Percentiles rank a stretch among this genome's conserved stretches.
These are phyloP conservation scores for Anastrepha ludens DNA, from an alignment of 1,140 invertebrate genomes.

Conservation along the genomic window DNA sequence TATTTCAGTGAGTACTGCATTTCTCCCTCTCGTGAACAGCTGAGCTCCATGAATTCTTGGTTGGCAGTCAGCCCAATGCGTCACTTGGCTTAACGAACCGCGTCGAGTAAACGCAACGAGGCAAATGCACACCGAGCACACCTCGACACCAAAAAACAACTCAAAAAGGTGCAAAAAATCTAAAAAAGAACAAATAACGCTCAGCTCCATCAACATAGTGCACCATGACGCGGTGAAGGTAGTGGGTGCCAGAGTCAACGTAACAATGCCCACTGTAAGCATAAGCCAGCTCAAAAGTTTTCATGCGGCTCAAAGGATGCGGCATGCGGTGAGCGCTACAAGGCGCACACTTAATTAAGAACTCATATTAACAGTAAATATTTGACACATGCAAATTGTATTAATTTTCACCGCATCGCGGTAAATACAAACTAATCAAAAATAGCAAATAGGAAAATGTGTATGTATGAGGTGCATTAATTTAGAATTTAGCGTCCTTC, in stretches of 20 bases:
- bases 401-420: constrained; percentile 64
- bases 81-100: constrained; percentile 47
- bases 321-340: constrained; percentile 15
- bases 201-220: neutral
- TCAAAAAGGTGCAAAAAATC: neutral
- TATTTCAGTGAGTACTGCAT: neutral
- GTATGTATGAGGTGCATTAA: neutral
- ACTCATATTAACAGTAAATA: constrained; percentile 74
- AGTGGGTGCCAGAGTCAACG: constrained; percentile 13
- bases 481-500: no score
- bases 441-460: neutral
- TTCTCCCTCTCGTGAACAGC: neutral
- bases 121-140: constrained; percentile 38
- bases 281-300: neutral
- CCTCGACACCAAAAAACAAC: constrained; percentile 48
- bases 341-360: constrained; percentile 71
- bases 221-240: neutral
- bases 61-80: constrained; percentile 42
- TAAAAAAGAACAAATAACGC: constrained; percentile 13
- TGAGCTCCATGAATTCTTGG: neutral
- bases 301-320: constrained; percentile 24
- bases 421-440: neutral
- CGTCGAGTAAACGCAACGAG: constrained; percentile 38
- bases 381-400: constrained; percentile 74
- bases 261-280: constrained; percentile 23